Percentiles rank a stretch among this genome's conserved stretches.
Evolutionary conservation across 2,797 vertebrate species (phyloP).

Genomic region (Siniperca scherzeri): DNA sequence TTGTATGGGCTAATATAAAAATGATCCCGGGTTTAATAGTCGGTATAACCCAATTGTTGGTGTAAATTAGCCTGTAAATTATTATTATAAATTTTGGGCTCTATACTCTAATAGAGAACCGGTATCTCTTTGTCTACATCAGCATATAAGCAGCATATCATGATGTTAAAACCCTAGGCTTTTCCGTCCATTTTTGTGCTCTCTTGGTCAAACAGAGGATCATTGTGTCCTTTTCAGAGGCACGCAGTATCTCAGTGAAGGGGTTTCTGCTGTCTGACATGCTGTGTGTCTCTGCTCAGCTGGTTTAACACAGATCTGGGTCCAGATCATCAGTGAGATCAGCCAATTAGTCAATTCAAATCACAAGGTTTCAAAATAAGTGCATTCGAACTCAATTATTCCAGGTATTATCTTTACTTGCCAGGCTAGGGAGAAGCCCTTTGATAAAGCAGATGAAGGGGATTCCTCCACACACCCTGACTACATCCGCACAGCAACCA

Average conservation of each 20-base stretch:
- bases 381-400: not conserved
- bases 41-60: not conserved
- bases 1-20: not conserved
- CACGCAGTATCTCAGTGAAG: constrained; percentile 52
- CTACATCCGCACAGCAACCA: constrained; percentile 52
- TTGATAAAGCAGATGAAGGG: constrained; percentile 60
- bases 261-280: constrained; percentile 39
- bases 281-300: constrained; percentile 19
- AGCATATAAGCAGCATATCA: not conserved
- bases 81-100: not conserved
- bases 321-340: constrained; percentile 1
- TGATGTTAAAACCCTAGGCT: not conserved
- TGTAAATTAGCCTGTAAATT: not conserved
- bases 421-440: constrained; percentile 42
- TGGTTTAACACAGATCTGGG: constrained; percentile 19
- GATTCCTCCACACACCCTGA: constrained; percentile 69
- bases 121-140: constrained; percentile 17
- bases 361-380: not conserved
- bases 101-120: too few species aligned
- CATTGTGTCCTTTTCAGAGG: constrained; percentile 17
- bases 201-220: constrained; percentile 11
- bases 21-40: not conserved
- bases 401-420: not conserved
- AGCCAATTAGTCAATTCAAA: not conserved
- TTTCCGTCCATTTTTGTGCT: constrained; percentile 1